Evolutionary conservation across 2,797 vertebrate genomes (phyloP).

Genomic region (Sebastes oblongus): DNA sequence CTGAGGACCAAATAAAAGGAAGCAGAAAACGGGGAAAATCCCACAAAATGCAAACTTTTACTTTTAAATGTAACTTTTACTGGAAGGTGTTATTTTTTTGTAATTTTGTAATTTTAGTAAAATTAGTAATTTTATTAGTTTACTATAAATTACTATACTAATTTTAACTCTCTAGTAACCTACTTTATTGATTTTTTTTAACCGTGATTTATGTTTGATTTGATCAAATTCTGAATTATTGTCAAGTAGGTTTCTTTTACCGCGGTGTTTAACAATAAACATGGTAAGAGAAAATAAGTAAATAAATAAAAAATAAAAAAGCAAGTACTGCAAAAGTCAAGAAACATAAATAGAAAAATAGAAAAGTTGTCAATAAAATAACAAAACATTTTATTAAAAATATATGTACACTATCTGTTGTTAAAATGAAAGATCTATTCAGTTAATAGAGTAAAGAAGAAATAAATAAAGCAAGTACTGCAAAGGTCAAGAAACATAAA

Average conservation of each 20-base stretch:
- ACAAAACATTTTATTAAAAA: no score
- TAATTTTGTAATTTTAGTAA: no score
- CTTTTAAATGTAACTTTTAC: background rate
- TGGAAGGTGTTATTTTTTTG: background rate
- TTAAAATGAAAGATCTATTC: no score
- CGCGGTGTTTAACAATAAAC: background rate
- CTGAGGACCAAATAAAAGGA: slow-evolving; percentile 8
- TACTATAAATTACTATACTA: background rate
- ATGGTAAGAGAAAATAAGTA: background rate
- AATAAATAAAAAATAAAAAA: background rate
- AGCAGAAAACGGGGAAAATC: background rate
- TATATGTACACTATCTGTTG: no score
- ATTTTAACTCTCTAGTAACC: background rate
- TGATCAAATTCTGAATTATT: background rate
- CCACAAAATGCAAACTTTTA: background rate
- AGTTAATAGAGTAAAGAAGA: no score
- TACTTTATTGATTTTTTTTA: background rate
- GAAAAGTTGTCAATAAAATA: no score
- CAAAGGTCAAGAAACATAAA: no score
- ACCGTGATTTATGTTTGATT: background rate
- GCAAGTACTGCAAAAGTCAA: background rate
- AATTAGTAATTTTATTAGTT: background rate
- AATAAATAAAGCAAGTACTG: no score
- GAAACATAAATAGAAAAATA: no score
- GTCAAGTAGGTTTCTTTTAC: no score